Evolutionary conservation across 2,113 vertebrate species (phyloP).

Genomic region (Halichoeres trimaculatus): DNA sequence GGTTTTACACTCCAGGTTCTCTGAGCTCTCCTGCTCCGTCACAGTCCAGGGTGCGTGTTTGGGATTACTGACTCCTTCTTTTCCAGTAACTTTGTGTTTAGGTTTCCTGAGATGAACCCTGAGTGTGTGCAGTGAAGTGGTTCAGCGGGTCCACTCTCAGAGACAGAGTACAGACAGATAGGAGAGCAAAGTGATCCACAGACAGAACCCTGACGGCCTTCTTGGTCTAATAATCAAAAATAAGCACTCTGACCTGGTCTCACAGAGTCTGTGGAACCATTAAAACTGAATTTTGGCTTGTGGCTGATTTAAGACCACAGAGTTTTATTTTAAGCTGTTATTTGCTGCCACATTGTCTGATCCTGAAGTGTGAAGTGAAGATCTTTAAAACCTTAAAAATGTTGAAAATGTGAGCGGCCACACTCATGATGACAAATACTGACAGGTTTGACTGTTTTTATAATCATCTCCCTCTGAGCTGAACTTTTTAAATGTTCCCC

Average conservation of each 20-base stretch:
- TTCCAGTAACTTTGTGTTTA: conserved; percentile 16
- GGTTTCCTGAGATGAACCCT: conserved; percentile 46
- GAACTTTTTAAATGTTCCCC: no score
- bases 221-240: conserved; percentile 21
- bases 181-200: conserved; percentile 37
- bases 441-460: no score
- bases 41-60: not conserved
- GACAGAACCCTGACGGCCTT: conserved; percentile 11
- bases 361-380: no score
- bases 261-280: no score
- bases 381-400: no score
- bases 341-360: no score
- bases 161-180: conserved; percentile 28
- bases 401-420: no score
- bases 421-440: no score
- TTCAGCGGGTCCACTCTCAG: conserved; percentile 43
- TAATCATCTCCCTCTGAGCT: no score
- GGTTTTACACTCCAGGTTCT: not conserved
- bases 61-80: conserved; percentile 18
- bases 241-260: conserved; percentile 8
- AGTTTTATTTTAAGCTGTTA: no score
- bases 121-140: conserved; percentile 5
- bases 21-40: accelerated
- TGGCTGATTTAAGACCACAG: no score
- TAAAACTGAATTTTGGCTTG: no score